A percentile compares a stretch with the other conserved stretches of the same genome.
Evolutionary conservation across 1,140 invertebrate species (phyloP).

Genomic region (Pissodes strobi): DNA sequence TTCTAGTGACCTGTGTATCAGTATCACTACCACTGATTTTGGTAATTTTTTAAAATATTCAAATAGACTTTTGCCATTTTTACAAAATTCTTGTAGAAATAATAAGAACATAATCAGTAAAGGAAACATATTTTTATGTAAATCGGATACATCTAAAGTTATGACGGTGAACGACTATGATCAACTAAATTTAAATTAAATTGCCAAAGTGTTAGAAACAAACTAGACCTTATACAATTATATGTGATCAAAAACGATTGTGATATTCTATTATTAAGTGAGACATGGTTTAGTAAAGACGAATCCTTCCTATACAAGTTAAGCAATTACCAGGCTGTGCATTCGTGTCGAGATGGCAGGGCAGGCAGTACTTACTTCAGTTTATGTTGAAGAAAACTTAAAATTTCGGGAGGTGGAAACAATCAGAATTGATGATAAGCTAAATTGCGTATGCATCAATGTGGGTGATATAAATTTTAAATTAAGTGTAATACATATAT

Average conservation of each 20-base stretch:
- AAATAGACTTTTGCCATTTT: too few species aligned
- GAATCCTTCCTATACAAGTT: not conserved
- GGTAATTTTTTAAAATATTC: too few species aligned
- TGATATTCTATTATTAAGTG: conserved; percentile 44
- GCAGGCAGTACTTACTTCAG: not conserved
- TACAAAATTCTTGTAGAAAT: too few species aligned
- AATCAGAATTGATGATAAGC: not conserved
- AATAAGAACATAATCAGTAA: too few species aligned
- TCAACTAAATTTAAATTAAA: too few species aligned
- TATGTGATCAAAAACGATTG: conserved; percentile 49
- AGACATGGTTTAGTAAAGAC: conserved; percentile 41
- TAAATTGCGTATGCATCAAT: not conserved
- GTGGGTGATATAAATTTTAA: not conserved
- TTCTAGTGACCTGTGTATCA: too few species aligned
- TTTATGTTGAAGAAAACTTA: not conserved
- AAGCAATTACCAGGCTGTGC: conserved; percentile 1
- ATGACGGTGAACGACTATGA: too few species aligned
- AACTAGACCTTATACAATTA: too few species aligned
- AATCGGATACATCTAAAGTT: too few species aligned
- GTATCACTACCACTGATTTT: too few species aligned
- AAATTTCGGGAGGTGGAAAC: not conserved
- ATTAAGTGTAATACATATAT: conserved; percentile 1
- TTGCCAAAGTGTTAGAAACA: too few species aligned
- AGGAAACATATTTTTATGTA: too few species aligned
- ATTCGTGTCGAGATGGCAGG: conserved; percentile 1